Evolutionary conservation across 2,113 vertebrate species (phyloP).

Genomic region (Eolophus roseicapilla): DNA sequence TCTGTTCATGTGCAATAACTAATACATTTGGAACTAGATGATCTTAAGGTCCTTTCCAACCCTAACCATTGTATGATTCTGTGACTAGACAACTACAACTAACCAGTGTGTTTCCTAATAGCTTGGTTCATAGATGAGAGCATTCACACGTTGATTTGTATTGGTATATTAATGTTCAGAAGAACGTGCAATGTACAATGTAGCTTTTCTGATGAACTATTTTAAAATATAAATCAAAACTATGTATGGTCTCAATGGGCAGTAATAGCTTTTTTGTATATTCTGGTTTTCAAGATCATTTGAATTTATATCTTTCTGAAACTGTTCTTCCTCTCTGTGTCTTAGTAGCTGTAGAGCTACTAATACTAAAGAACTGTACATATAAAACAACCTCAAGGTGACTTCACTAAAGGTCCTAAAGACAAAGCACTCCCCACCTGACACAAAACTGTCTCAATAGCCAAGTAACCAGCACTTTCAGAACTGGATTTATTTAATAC

Average conservation of each 20-base stretch:
- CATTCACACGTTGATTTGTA: background rate
- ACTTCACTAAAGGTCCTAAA: background rate
- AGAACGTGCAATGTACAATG: background rate
- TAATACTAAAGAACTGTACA: background rate
- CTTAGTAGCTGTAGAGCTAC: background rate
- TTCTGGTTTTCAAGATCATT: background rate
- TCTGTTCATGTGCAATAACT: background rate
- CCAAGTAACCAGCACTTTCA: background rate
- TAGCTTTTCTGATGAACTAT: background rate
- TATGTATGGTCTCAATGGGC: background rate
- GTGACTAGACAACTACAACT: background rate
- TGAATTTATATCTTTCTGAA: background rate
- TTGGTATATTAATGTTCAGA: background rate
- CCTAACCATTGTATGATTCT: background rate
- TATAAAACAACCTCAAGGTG: background rate
- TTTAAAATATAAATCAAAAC: background rate
- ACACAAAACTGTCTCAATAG: background rate
- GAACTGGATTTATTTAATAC: background rate
- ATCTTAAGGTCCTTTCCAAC: background rate
- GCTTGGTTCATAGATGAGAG: background rate
- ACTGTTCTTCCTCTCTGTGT: background rate
- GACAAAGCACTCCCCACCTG: background rate
- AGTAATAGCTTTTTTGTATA: background rate
- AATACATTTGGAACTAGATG: background rate
- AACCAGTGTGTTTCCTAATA: background rate